Conservation (phyloP, 2,888 invertebrate species). For the Notodonta ziczac region DNA sequence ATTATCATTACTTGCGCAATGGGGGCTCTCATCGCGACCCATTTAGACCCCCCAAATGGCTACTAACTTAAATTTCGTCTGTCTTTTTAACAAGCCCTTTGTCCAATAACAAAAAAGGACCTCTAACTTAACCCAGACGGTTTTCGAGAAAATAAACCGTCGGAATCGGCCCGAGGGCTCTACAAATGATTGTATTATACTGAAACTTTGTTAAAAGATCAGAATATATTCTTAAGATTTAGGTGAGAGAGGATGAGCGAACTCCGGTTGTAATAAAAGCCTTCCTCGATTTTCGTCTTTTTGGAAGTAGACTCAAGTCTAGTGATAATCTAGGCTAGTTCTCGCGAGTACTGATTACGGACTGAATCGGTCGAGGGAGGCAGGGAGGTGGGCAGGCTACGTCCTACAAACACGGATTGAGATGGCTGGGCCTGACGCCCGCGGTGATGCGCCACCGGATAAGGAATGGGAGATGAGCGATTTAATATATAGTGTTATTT, state of each 20-base stretch:
- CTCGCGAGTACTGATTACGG: conserved; percentile 57
- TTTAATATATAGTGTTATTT: neutral
- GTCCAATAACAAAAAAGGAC: conserved; percentile 27
- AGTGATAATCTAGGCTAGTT: conserved; percentile 26
- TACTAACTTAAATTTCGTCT: conserved; percentile 15
- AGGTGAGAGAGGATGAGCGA: neutral
- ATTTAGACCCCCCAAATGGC: conserved; percentile 5
- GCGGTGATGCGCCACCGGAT: conserved; percentile 42
- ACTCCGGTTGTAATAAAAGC: neutral
- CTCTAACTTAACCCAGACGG: conserved; percentile 17
- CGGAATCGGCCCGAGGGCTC: conserved; percentile 26
- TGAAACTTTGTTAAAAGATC: conserved; percentile 21
- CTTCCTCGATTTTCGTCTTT: neutral
- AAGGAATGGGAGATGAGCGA: conserved; percentile 26
- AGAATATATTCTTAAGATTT: conserved; percentile 17
- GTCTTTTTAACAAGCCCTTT: conserved; percentile 26
- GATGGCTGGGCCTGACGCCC: conserved; percentile 66
- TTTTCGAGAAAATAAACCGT: conserved; percentile 19
- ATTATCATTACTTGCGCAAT: conserved; percentile 1
- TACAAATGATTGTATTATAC: conserved; percentile 18
- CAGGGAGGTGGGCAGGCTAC: conserved; percentile 31
- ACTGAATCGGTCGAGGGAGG: conserved; percentile 37
- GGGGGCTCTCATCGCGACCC: neutral
- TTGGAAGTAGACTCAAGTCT: neutral
- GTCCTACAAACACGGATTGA: conserved; percentile 68